Percentiles rank a stretch among this genome's conserved stretches.
Evolutionary conservation across 2,797 vertebrate species (phyloP).

Genomic region (Lophotriccus pileatus): DNA sequence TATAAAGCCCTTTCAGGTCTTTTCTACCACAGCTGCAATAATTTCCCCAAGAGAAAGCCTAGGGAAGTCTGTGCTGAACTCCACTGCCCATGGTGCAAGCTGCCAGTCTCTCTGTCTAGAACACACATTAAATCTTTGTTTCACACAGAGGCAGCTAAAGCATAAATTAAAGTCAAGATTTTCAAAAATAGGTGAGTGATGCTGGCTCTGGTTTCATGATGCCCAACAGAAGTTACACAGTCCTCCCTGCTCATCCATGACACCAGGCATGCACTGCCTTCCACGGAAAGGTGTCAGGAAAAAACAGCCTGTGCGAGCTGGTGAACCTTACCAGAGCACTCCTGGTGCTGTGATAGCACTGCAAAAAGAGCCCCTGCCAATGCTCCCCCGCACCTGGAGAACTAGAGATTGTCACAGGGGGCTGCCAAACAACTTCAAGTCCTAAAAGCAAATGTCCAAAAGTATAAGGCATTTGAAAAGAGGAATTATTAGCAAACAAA

Average conservation of each 20-base stretch:
- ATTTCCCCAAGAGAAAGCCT: background rate
- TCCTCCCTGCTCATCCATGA: background rate
- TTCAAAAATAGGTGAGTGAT: background rate
- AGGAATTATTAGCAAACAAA: background rate
- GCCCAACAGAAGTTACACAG: background rate
- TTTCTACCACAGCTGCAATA: background rate
- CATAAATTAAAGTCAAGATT: background rate
- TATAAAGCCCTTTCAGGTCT: conserved; percentile 8
- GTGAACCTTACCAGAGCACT: background rate
- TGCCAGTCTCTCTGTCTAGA: background rate
- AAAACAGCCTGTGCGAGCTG: background rate
- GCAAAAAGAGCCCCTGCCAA: background rate
- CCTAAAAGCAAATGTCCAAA: background rate
- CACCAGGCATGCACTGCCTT: background rate
- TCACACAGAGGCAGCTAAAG: background rate
- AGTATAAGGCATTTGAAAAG: background rate
- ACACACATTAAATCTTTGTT: background rate
- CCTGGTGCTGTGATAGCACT: background rate
- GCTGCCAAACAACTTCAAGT: background rate
- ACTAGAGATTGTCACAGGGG: background rate
- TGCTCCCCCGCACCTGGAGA: accelerated
- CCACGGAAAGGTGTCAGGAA: background rate
- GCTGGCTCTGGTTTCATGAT: background rate
- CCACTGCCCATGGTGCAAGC: background rate
- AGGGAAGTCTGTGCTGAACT: background rate